Percentiles rank a stretch among this genome's conserved stretches.
phyloP scores from a whole-genome alignment of 1,140 invertebrate genomes.

The Cyclina sinensis region DNA sequence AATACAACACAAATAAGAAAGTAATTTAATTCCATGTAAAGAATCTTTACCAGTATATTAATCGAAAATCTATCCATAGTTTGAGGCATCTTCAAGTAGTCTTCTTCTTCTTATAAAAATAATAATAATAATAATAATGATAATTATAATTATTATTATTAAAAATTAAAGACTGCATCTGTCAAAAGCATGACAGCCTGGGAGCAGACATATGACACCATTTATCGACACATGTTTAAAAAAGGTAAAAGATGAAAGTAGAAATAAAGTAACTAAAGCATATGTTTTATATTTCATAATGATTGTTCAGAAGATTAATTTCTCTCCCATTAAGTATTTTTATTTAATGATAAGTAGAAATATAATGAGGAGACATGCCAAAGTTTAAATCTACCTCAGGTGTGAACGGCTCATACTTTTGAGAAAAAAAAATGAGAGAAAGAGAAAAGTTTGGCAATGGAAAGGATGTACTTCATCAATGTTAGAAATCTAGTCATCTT shows the following conservation, averaged over 20 bases:
- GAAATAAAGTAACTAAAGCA: neutral
- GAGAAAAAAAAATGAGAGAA: neutral
- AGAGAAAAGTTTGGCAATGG: neutral
- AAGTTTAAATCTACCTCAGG: slow-evolving; percentile 30
- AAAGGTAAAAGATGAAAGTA: neutral
- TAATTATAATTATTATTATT: too few species aligned
- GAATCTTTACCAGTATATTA: too few species aligned
- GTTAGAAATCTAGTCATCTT: slow-evolving; percentile 22
- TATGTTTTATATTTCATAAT: slow-evolving; percentile 2
- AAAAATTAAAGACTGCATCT: too few species aligned
- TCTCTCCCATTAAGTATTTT: neutral
- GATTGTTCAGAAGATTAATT: slow-evolving; percentile 11
- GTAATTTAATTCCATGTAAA: too few species aligned
- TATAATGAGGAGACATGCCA: slow-evolving; percentile 21
- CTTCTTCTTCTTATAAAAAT: too few species aligned
- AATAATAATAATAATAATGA: too few species aligned
- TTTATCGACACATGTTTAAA: too few species aligned
- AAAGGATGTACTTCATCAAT: slow-evolving; percentile 38
- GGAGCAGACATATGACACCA: too few species aligned
- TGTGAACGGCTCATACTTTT: slow-evolving; percentile 1
- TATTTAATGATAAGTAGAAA: slow-evolving; percentile 2
- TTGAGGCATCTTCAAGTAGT: too few species aligned
- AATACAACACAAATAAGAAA: too few species aligned
- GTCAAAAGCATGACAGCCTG: too few species aligned
- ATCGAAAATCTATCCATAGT: too few species aligned